Conservation (phyloP, 2,797 vertebrate species). For the Macropodus opercularis region DNA sequence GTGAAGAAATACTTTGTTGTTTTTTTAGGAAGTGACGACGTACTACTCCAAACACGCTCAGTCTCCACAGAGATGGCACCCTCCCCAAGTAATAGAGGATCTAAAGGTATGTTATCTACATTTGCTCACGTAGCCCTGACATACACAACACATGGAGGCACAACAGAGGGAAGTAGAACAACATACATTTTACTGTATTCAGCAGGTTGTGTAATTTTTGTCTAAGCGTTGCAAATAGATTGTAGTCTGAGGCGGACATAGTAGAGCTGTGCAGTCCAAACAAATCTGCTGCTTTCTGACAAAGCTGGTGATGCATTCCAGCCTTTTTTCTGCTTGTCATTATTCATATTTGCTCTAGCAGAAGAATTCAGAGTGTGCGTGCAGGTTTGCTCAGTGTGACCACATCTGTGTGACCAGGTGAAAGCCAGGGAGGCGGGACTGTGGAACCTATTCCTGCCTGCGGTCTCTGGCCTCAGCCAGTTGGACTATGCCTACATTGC, state of each 20-base stretch:
- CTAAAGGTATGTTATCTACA: conserved; percentile 84
- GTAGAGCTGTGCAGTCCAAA: neutral
- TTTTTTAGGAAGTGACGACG: conserved; percentile 87
- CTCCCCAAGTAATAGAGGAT: conserved; percentile 84
- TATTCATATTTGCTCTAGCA: neutral
- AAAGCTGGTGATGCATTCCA: neutral
- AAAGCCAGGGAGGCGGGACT: conserved; percentile 87
- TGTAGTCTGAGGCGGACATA: no score
- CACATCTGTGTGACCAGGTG: conserved; percentile 74
- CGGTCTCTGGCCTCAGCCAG: conserved; percentile 88
- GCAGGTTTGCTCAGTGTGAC: neutral
- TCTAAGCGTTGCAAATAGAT: no score
- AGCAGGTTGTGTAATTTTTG: neutral
- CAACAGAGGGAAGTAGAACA: neutral
- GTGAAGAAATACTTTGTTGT: neutral
- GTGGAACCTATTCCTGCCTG: conserved; percentile 95
- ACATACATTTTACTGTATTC: neutral
- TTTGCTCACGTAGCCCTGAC: no score
- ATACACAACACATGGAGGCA: no score
- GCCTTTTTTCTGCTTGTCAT: neutral
- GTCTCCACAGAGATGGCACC: conserved; percentile 86
- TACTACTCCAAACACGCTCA: conserved; percentile 82
- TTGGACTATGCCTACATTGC: conserved; percentile 93
- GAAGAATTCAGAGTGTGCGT: neutral
- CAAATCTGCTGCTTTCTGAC: neutral